A percentile compares a stretch with the other conserved stretches of the same genome.
Evolutionary conservation across 37 sponge, comb jelly and placozoan genomes (phyloP).

Genomic region (Bolinopsis microptera): DNA sequence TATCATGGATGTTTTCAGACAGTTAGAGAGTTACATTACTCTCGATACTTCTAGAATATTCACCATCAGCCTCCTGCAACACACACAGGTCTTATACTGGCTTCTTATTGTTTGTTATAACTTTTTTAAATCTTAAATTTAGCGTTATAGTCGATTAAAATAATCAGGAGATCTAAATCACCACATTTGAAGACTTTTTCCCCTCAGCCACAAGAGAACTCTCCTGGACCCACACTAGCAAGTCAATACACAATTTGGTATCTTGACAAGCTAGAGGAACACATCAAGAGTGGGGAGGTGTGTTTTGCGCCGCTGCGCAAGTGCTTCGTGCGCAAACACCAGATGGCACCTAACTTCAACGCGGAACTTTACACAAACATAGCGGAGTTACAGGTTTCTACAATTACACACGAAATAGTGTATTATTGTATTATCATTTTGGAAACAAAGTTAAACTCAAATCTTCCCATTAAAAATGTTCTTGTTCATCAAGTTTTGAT

Average conservation of each 20-base stretch:
- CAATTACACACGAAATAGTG: too few relatives aligned
- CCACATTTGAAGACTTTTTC: too few relatives aligned
- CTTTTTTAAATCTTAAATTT: too few relatives aligned
- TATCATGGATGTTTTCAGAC: conserved; percentile 29
- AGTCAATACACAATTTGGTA: conserved; percentile 83
- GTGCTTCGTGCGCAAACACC: conserved; percentile 77
- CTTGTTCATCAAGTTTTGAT: too few relatives aligned
- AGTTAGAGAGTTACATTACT: conserved; percentile 37
- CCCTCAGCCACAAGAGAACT: conserved; percentile 80
- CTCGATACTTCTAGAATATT: conserved; percentile 35
- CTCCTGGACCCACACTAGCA: conserved; percentile 84
- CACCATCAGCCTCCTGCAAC: background rate
- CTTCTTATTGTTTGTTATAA: too few relatives aligned
- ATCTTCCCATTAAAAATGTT: too few relatives aligned
- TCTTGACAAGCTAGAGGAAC: conserved; percentile 21
- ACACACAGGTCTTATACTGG: conserved; percentile 64
- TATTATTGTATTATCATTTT: too few relatives aligned
- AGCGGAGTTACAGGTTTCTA: conserved; percentile 63
- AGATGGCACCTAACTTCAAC: conserved; percentile 74
- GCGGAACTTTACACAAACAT: conserved; percentile 89
- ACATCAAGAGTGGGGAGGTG: conserved; percentile 69
- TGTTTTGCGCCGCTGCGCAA: conserved; percentile 82
- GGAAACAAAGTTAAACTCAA: too few relatives aligned
- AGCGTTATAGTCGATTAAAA: too few relatives aligned
- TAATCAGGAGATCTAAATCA: too few relatives aligned